phyloP scores from a whole-genome alignment of 2,888 invertebrate genomes.

The Eulithis prunata region DNA sequence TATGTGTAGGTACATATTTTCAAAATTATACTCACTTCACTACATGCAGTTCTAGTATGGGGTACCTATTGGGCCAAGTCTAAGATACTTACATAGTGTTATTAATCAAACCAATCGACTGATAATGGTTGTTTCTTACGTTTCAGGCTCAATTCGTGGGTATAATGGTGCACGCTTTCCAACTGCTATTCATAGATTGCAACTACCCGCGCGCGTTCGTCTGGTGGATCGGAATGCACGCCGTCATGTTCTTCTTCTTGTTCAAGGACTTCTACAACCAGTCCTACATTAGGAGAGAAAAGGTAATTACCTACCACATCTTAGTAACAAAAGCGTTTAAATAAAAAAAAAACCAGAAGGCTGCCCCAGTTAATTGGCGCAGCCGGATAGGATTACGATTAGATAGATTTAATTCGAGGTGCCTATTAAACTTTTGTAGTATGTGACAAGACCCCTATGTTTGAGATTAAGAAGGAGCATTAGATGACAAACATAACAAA shows the following conservation, averaged over 20 bases:
- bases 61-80: too few species aligned
- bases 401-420: not conserved
- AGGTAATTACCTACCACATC: conserved; percentile 24
- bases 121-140: not conserved
- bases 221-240: conserved; percentile 98
- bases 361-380: conserved; percentile 14
- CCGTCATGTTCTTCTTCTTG: conserved; percentile 97
- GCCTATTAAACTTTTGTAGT: too few species aligned
- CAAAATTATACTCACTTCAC: too few species aligned
- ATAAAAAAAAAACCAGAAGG: not conserved
- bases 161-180: conserved; percentile 97
- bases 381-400: not conserved
- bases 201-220: conserved; percentile 97
- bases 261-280: conserved; percentile 97
- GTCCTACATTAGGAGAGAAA: conserved; percentile 84
- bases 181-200: conserved; percentile 95
- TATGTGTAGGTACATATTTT: too few species aligned
- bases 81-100: too few species aligned
- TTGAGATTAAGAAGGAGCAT: too few species aligned
- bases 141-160: conserved; percentile 93
- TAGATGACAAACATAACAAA: too few species aligned
- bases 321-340: not conserved
- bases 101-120: too few species aligned
- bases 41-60: too few species aligned
- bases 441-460: too few species aligned